Conservation (phyloP, 2,113 vertebrate species). For the Dolichallabes microphthalmus region DNA sequence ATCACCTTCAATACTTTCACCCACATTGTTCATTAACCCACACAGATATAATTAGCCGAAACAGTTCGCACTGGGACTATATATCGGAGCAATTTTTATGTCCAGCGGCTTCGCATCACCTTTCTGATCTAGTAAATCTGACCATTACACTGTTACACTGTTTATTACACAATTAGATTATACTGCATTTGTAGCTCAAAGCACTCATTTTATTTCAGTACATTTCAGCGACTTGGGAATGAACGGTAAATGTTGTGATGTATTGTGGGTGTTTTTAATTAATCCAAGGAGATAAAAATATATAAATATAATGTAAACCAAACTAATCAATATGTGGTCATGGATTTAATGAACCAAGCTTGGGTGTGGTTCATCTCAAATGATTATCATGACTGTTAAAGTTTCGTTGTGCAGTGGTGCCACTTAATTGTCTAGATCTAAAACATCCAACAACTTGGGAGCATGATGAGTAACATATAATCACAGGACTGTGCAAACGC, state of each 20-base stretch:
- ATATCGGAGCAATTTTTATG: neutral
- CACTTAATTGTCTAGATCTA: neutral
- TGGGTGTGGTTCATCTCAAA: neutral
- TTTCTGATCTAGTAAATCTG: neutral
- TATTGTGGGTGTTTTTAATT: neutral
- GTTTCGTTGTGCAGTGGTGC: neutral
- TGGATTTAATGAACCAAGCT: neutral
- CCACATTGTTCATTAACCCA: neutral
- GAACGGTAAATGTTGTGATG: constrained; percentile 25
- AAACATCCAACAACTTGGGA: neutral
- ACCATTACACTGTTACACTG: neutral
- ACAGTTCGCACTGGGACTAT: neutral
- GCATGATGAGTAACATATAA: neutral
- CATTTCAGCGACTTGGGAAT: neutral
- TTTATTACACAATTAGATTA: neutral
- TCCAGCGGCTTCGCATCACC: neutral
- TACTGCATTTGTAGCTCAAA: neutral
- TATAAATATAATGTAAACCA: neutral
- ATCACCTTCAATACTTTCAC: neutral
- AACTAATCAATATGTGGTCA: neutral
- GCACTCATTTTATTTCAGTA: neutral
- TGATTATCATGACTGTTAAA: neutral
- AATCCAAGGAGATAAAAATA: too few species aligned
- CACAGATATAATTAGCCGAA: neutral
- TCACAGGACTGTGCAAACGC: too few species aligned